phyloP scores from a whole-genome alignment of 53 echinoderm and acorn worm genomes.

The Paracentrotus lividus region DNA sequence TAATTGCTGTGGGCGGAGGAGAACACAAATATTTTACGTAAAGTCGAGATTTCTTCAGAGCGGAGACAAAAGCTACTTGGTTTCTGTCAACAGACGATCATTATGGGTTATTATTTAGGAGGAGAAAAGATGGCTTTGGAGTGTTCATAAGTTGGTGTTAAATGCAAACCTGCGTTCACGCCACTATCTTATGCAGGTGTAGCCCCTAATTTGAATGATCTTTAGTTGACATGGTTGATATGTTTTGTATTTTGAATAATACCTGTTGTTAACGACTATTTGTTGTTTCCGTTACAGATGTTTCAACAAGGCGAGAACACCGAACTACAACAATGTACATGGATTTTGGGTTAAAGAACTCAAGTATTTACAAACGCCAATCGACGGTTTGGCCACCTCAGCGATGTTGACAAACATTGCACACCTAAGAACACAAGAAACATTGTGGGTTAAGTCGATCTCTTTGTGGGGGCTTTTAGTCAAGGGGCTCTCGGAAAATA shows the following conservation, averaged over 20 bases:
- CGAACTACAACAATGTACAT: conserved; percentile 35
- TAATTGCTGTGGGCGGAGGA: conserved; percentile 40
- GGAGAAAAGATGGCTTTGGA: not conserved
- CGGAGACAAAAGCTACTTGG: not conserved
- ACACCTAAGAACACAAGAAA: conserved; percentile 45
- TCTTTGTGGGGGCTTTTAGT: conserved; percentile 43
- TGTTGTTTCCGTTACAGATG: conserved; percentile 65
- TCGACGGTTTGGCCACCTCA: not conserved
- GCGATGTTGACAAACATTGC: conserved; percentile 38
- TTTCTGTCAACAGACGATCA: conserved; percentile 44
- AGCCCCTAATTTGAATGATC: conserved; percentile 20
- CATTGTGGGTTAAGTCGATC: not conserved
- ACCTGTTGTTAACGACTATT: conserved; percentile 35
- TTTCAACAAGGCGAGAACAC: conserved; percentile 53
- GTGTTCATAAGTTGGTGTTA: conserved; percentile 47
- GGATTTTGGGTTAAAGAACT: conserved; percentile 8
- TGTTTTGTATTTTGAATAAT: not conserved
- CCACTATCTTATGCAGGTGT: conserved; percentile 53
- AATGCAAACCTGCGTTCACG: conserved; percentile 12
- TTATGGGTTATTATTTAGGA: not conserved
- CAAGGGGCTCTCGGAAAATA: not conserved
- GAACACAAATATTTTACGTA: conserved; percentile 11
- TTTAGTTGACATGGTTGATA: conserved; percentile 19
- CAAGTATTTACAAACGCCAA: conserved; percentile 50
- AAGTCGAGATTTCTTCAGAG: conserved; percentile 41